Evolutionary conservation across 2,797 vertebrate genomes (phyloP).

Genomic region (Nyctibius grandis): DNA sequence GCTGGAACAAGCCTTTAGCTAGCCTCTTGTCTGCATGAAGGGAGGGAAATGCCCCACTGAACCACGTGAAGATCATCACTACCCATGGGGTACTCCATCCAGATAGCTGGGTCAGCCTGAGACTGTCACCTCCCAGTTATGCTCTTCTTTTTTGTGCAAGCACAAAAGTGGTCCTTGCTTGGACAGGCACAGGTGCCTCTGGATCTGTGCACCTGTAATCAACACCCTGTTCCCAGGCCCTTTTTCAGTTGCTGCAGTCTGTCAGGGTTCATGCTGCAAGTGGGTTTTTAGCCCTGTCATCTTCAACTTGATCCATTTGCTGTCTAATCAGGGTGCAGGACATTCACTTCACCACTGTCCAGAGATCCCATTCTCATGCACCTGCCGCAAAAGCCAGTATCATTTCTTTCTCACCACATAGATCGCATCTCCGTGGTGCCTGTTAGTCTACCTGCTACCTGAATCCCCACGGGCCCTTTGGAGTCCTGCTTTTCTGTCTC

Average conservation of each 20-base stretch:
- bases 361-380: neutral
- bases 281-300: rapidly evolving
- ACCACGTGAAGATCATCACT: neutral
- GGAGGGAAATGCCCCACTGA: neutral
- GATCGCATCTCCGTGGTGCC: neutral
- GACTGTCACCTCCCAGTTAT: rapidly evolving
- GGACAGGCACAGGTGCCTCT: rapidly evolving
- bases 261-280: neutral
- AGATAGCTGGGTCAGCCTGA: neutral
- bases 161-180: neutral
- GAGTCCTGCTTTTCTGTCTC: neutral
- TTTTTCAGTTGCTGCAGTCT: neutral
- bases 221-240: neutral
- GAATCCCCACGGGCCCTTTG: rapidly evolving
- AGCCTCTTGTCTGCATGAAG: neutral
- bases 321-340: neutral
- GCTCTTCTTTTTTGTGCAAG: neutral
- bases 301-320: neutral
- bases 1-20: neutral
- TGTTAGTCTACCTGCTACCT: neutral
- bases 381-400: neutral
- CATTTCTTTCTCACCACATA: rapidly evolving
- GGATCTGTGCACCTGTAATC: neutral
- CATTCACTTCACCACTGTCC: neutral
- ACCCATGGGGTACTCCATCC: rapidly evolving